These are phyloP conservation scores for Lutjanus argentimaculatus DNA, from an alignment of 2,797 vertebrate genomes.

Conservation along the genomic window DNA sequence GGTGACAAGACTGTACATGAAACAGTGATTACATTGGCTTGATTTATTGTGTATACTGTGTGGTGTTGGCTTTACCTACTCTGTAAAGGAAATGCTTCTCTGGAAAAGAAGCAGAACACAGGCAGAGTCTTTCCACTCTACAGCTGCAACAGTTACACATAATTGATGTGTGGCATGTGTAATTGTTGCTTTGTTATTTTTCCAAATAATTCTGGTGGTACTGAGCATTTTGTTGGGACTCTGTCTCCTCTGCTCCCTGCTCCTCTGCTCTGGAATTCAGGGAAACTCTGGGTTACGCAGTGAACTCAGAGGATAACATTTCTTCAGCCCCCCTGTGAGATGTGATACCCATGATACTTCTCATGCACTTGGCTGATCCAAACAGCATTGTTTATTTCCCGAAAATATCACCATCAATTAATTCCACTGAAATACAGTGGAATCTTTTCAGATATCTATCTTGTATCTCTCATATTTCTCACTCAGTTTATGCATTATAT, in stretches of 20 bases:
- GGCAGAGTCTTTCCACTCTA: slow-evolving; percentile 47
- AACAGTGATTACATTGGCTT: slow-evolving; percentile 65
- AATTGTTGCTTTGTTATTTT: slow-evolving; percentile 79
- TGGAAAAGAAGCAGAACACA: slow-evolving; percentile 64
- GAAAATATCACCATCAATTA: slow-evolving; percentile 6
- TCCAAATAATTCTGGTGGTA: slow-evolving; percentile 73
- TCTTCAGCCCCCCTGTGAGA: slow-evolving; percentile 29
- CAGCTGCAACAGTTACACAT: slow-evolving; percentile 68
- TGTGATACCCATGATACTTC: slow-evolving; percentile 41
- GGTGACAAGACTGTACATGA: slow-evolving; percentile 53
- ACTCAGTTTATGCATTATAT: neutral
- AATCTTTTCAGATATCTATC: neutral
- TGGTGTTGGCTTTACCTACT: slow-evolving; percentile 40
- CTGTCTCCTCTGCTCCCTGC: neutral
- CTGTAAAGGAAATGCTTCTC: slow-evolving; percentile 53
- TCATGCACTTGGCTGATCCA: slow-evolving; percentile 59
- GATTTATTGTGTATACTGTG: slow-evolving; percentile 66
- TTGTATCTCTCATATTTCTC: neutral
- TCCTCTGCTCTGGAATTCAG: slow-evolving; percentile 53
- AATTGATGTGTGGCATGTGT: slow-evolving; percentile 76
- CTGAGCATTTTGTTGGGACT: slow-evolving; percentile 53
- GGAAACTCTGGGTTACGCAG: slow-evolving; percentile 49
- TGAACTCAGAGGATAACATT: slow-evolving; percentile 45
- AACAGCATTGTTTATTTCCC: slow-evolving; percentile 42
- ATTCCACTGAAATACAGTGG: slow-evolving; percentile 4